Percentiles rank a stretch among this genome's conserved stretches.
Conservation (phyloP, 1,140 invertebrate genomes). For the Agrilus planipennis region DNA sequence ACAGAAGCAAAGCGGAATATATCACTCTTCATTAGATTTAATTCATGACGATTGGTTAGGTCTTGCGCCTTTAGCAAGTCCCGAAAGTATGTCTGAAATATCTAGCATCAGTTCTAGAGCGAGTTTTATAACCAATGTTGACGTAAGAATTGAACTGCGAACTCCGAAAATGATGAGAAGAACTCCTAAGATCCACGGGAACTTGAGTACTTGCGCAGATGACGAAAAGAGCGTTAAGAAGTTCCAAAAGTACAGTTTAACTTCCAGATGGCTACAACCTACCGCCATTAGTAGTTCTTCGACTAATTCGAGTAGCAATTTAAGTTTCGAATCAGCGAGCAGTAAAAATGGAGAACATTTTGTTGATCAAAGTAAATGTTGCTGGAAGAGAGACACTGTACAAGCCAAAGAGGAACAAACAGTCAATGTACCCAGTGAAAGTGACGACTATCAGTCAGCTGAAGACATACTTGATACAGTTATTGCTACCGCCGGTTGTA, state of each 20-base stretch:
- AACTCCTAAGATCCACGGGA: conserved; percentile 52
- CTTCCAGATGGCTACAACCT: conserved; percentile 25
- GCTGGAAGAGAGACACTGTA: not conserved
- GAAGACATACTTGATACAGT: conserved; percentile 35
- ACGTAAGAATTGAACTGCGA: not conserved
- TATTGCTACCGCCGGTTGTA: conserved; percentile 28
- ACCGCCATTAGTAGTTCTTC: not conserved
- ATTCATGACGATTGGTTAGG: conserved; percentile 52
- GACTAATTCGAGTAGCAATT: conserved; percentile 35
- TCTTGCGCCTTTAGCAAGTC: conserved; percentile 69
- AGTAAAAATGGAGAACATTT: conserved; percentile 19
- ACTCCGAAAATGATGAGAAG: conserved; percentile 40
- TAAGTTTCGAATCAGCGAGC: conserved; percentile 41
- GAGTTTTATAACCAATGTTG: conserved; percentile 29
- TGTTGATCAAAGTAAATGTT: conserved; percentile 4
- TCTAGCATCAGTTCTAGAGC: conserved; percentile 50
- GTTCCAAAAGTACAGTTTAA: conserved; percentile 44
- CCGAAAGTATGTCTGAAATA: conserved; percentile 72
- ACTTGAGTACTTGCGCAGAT: conserved; percentile 51
- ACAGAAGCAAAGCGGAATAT: not conserved
- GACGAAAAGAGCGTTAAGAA: conserved; percentile 47
- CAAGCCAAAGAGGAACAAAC: too few species aligned
- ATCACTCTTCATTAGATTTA: conserved; percentile 32
- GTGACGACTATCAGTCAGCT: conserved; percentile 33
- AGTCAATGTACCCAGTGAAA: conserved; percentile 17